These are phyloP conservation scores for Diarsia rubi DNA, from an alignment of 2,888 invertebrate genomes.

Conservation along the genomic window DNA sequence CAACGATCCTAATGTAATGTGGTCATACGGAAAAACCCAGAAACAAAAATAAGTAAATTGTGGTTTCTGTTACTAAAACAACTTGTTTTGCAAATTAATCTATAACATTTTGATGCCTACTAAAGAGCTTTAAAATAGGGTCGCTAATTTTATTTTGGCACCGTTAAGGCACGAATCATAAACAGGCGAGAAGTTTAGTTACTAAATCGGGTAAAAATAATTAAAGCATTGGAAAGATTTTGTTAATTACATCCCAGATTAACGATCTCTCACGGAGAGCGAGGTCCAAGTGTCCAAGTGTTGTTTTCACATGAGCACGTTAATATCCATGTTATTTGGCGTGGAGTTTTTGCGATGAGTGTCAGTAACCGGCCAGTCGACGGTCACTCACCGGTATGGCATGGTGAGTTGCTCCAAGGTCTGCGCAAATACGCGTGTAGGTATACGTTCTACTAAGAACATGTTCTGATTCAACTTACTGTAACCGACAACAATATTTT, in stretches of 20 bases:
- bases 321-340: constrained; percentile 65
- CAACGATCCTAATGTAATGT: constrained; percentile 2
- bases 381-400: constrained; percentile 84
- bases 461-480: constrained; percentile 47
- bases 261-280: constrained; percentile 4
- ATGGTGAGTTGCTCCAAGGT: constrained; percentile 80
- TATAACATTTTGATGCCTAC: constrained; percentile 9
- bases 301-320: constrained; percentile 51
- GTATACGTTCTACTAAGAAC: constrained; percentile 50
- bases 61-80: constrained; percentile 7
- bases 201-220: background rate
- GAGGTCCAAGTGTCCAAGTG: constrained; percentile 17
- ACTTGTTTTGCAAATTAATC: constrained; percentile 1
- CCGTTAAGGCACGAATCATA: background rate
- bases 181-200: background rate
- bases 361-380: constrained; percentile 82
- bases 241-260: constrained; percentile 8
- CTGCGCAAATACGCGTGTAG: constrained; percentile 73
- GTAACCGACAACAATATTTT: constrained; percentile 29
- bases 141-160: background rate
- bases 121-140: background rate
- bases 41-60: constrained; percentile 19
- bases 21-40: constrained; percentile 18
- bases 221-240: background rate
- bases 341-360: constrained; percentile 74